Conservation (phyloP, 2,888 invertebrate species). For the Sialis lutaria region DNA sequence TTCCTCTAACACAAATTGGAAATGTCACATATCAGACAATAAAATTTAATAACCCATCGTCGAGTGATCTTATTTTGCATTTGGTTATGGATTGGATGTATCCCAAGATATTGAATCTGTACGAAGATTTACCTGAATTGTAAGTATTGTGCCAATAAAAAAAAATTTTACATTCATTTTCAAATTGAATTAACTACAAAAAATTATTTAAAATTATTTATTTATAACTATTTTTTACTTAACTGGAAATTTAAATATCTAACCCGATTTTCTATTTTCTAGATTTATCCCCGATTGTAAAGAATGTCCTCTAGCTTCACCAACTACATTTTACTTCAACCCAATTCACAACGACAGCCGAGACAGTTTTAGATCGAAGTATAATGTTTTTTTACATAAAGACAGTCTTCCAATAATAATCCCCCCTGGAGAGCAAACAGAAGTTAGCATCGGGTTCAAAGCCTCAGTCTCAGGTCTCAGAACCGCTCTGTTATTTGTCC, state of each 20-base stretch:
- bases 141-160: slow-evolving; percentile 12
- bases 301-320: slow-evolving; percentile 12
- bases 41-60: slow-evolving; percentile 55
- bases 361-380: slow-evolving; percentile 4
- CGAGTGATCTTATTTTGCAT: slow-evolving; percentile 53
- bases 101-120: slow-evolving; percentile 39
- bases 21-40: slow-evolving; percentile 45
- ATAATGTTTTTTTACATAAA: slow-evolving; percentile 17
- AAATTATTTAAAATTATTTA: too few species aligned
- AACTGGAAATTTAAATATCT: too few species aligned
- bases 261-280: slow-evolving; percentile 5
- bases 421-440: slow-evolving; percentile 34
- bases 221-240: too few species aligned
- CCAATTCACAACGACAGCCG: slow-evolving; percentile 5
- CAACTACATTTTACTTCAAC: slow-evolving; percentile 11
- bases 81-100: slow-evolving; percentile 51
- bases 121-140: slow-evolving; percentile 30
- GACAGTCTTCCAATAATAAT: slow-evolving; percentile 37
- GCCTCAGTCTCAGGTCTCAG: slow-evolving; percentile 26
- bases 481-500: slow-evolving; percentile 36
- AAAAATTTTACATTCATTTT: slow-evolving; percentile 1
- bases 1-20: slow-evolving; percentile 59
- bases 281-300: slow-evolving; percentile 15
- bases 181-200: too few species aligned
- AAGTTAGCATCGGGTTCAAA: slow-evolving; percentile 29